Evolutionary conservation across 1,140 invertebrate species (phyloP).

Genomic region (Battus philenor): DNA sequence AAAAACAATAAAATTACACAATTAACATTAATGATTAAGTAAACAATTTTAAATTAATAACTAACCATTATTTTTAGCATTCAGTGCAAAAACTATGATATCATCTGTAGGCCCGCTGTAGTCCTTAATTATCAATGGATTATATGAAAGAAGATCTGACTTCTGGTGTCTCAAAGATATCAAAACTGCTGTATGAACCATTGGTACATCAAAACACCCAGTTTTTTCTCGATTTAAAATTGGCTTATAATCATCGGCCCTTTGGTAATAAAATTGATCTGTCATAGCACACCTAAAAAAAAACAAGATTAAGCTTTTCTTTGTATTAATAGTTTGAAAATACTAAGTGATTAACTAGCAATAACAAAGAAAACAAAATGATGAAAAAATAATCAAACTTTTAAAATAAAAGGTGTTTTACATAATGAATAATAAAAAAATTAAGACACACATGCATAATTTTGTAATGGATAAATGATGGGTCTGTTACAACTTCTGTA

Average conservation of each 20-base stretch:
- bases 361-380: too few species aligned
- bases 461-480: too few species aligned
- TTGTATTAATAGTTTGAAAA: too few species aligned
- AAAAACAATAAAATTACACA: conserved; percentile 3
- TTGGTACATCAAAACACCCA: conserved; percentile 91
- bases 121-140: conserved; percentile 77
- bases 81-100: conserved; percentile 94
- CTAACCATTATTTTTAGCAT: conserved; percentile 84
- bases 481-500: too few species aligned
- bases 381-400: too few species aligned
- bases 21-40: neutral
- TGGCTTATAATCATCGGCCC: conserved; percentile 91
- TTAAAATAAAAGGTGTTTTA: too few species aligned
- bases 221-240: conserved; percentile 84
- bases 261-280: conserved; percentile 89
- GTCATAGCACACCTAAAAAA: conserved; percentile 90
- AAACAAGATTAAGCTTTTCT: too few species aligned
- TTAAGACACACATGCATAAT: too few species aligned
- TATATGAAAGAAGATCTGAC: conserved; percentile 86
- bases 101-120: conserved; percentile 92
- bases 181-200: conserved; percentile 94
- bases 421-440: too few species aligned
- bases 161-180: conserved; percentile 82
- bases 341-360: too few species aligned
- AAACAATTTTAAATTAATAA: conserved; percentile 4